Base-by-base conservation (phyloP, 37 sponge, comb jelly and placozoan species). In the Bolinopsis microptera region DNA sequence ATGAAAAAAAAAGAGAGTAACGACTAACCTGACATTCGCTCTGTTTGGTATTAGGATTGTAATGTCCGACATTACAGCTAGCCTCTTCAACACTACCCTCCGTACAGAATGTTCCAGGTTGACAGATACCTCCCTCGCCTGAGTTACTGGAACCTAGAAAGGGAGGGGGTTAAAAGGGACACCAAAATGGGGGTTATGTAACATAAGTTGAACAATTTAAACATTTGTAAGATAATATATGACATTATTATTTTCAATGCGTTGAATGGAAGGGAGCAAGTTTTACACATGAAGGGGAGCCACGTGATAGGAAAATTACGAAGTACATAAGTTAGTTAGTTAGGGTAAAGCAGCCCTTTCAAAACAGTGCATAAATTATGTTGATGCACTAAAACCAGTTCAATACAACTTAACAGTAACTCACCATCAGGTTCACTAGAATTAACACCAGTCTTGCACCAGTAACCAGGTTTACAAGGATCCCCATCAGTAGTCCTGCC, bases 381-480 rank as follows among this genome's bases (percentile, higher is more conserved):
- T n/a, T n/a, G n/a, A n/a, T n/a, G n/a, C n/a, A n/a, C n/a, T n/a
- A n/a, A n/a, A n/a, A n/a, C n/a, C n/a, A n/a, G n/a, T n/a, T n/a
- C n/a, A n/a, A n/a, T n/a, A n/a, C n/a, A n/a, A n/a, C n/a, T n/a
- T n/a, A n/a, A n/a, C n/a, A n/a, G n/a, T n/a, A n/a, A n/a, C n/a
- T n/a, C n/a, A 93, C 93, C 76, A 93, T 93, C 93, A 21, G 93
- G 93, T 93, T 36, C n/a, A 28, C 69, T 24, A 22, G 34, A 21
- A n/a, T 69, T 30, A 13, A 72, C 74, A 24, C 93, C 93, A 69
- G 93, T 34, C 72, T 69, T 21, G 31, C 93, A 93, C 93, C 93
- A 93, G 39, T n/a, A 69, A 13, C 93, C 93, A 5, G 69, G 67
- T 21, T 61, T 28, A 93, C 93, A 93, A 21, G 28, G 33, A 26